These are phyloP conservation scores for Epinotia brunnichana DNA, from an alignment of 2,888 invertebrate genomes.

Conservation along the genomic window DNA sequence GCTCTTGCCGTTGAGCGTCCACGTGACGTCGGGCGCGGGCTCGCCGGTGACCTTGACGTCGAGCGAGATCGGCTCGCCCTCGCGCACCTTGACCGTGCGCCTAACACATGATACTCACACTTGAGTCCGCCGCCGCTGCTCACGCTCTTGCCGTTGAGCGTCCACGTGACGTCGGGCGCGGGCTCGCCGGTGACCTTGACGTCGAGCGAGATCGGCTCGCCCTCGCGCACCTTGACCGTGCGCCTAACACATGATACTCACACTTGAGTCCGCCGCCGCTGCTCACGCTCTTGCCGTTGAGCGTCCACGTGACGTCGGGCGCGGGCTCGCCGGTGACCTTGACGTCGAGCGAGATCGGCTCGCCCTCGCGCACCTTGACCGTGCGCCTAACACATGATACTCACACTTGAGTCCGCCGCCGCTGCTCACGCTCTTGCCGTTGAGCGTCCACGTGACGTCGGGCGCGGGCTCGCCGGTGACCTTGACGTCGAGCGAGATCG, in stretches of 20 bases:
- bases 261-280: conserved; percentile 82
- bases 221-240: conserved; percentile 94
- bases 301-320: conserved; percentile 94
- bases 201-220: conserved; percentile 94
- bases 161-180: conserved; percentile 94
- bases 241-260: conserved; percentile 71
- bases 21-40: conserved; percentile 94
- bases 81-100: conserved; percentile 93
- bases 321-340: conserved; percentile 96
- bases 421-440: conserved; percentile 89
- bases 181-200: conserved; percentile 96
- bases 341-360: conserved; percentile 94
- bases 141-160: conserved; percentile 90
- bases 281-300: conserved; percentile 90
- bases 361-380: conserved; percentile 95
- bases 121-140: conserved; percentile 83
- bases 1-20: conserved; percentile 92
- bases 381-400: conserved; percentile 79
- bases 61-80: conserved; percentile 94
- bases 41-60: conserved; percentile 96
- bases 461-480: conserved; percentile 96
- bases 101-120: conserved; percentile 59
- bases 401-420: conserved; percentile 80
- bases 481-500: conserved; percentile 94
- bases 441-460: conserved; percentile 93